Percentiles rank a stretch among this genome's conserved stretches.
These are phyloP conservation scores for Xenopus borealis DNA, from an alignment of 2,113 vertebrate genomes.

Conservation along the genomic window DNA sequence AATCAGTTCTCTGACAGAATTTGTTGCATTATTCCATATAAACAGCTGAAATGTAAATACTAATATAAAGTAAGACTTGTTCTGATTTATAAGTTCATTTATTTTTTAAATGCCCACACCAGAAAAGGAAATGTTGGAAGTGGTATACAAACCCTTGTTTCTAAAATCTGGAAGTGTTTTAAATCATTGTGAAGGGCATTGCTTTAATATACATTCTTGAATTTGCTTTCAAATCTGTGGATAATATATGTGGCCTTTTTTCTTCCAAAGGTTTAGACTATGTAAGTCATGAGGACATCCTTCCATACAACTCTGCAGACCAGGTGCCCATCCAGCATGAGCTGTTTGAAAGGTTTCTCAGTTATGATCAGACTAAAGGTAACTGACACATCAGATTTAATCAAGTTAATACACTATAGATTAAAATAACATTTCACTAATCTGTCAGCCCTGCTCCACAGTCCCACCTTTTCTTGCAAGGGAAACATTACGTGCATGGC, in stretches of 20 bases:
- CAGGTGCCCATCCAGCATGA: slow-evolving; percentile 95
- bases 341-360: slow-evolving; percentile 93
- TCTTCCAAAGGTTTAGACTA: slow-evolving; percentile 87
- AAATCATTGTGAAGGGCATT: too few species aligned
- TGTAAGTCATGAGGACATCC: slow-evolving; percentile 96
- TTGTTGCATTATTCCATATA: too few species aligned
- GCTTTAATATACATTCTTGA: too few species aligned
- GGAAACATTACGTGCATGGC: slow-evolving; percentile 92
- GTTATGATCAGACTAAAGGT: slow-evolving; percentile 91
- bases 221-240: too few species aligned
- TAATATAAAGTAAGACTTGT: too few species aligned
- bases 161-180: too few species aligned
- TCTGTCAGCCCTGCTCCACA: slow-evolving; percentile 39
- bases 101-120: too few species aligned
- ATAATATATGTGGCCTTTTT: neutral
- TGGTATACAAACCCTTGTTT: too few species aligned
- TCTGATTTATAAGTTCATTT: too few species aligned
- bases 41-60: too few species aligned
- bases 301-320: slow-evolving; percentile 91
- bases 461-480: slow-evolving; percentile 86
- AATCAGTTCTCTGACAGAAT: too few species aligned
- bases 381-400: slow-evolving; percentile 36
- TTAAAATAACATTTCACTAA: neutral
- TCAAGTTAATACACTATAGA: neutral
- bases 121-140: too few species aligned